Evolutionary conservation across 1,140 invertebrate species (phyloP), one percentile per base, ranked within the genome.

Genomic region (Aphelenchoides avenae): DNA sequence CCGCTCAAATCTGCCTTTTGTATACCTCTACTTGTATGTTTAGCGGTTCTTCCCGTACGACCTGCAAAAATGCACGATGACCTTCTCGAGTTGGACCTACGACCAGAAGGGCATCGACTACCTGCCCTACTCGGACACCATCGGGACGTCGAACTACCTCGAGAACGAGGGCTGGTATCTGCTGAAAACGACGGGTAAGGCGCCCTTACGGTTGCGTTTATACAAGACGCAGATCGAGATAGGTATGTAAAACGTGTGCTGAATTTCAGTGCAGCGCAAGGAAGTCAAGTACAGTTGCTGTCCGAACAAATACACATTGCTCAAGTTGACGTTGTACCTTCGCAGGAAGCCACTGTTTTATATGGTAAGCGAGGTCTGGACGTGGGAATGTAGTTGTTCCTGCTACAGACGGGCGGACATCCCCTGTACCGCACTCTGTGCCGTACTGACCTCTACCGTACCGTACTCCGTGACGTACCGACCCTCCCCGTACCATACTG

Each of bases 1-100:
- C n/a, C n/a, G n/a, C n/a, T n/a, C n/a, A n/a, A n/a, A n/a, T 44
- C 3, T 5, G n/a, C 3, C 15, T 3, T 15, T 24, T 15, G 13
- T 46, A n/a, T n/a, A 4, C 15, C 34, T 5, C 6, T 42, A 5
- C 11, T 42, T 6, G 15, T 5, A n/a, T n/a, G 5, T 15, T 50
- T 50, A 20, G 40, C 47, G 63, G 29, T 73, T 57, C 43, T 75
- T 75, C 48, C 72, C 72, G 0, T 75, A 74, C 37, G 72, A 75
- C 50, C 39, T 74, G 9, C 71, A 73, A 48, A 70, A 70, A 29
- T 72, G 70, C 47, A 75, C 61, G 42, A 72, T 72, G 61, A 64
- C 59, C n/a, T 62, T 62, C 40, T 51, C 46, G 11, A 48, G 41
- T 18, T 81, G 80, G 80, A 79, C 78, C 0, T 81, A 81, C 62